phyloP scores from a whole-genome alignment of 2,797 vertebrate species.

The Prionace glauca region DNA sequence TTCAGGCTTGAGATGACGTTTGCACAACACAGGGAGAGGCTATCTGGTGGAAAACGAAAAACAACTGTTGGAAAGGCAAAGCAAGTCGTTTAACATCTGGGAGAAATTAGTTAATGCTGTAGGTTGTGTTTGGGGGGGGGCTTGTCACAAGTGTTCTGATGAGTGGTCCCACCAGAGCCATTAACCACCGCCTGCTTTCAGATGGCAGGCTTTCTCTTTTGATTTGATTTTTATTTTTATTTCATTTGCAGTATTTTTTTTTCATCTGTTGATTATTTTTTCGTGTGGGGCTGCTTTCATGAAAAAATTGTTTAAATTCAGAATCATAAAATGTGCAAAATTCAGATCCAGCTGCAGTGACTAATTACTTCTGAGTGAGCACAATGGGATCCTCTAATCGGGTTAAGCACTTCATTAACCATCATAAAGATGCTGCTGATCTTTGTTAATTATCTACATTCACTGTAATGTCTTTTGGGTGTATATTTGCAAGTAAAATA shows the following conservation, averaged over 20 bases:
- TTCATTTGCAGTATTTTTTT: background rate
- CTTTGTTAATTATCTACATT: background rate
- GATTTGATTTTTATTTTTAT: background rate
- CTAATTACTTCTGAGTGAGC: background rate
- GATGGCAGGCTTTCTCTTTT: background rate
- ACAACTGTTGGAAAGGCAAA: background rate
- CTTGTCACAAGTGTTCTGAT: background rate
- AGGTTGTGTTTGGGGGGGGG: background rate
- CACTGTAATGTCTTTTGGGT: slow-evolving; percentile 15
- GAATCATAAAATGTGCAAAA: background rate
- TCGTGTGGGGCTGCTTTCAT: background rate
- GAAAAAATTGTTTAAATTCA: background rate
- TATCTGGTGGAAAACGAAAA: background rate
- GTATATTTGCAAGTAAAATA: background rate
- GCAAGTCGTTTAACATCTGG: background rate
- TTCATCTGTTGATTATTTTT: background rate
- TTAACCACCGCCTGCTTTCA: background rate
- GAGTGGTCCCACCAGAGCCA: background rate
- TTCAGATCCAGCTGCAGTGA: slow-evolving; percentile 2
- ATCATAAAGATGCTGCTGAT: slow-evolving; percentile 24
- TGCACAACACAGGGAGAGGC: background rate
- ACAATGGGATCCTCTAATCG: slow-evolving; percentile 6
- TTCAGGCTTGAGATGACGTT: background rate
- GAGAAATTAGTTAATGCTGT: background rate
- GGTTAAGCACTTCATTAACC: slow-evolving; percentile 32